These are phyloP conservation scores for Microctenopoma stevenorrisi DNA, from an alignment of 2,797 vertebrate species.

Conservation along the genomic window DNA sequence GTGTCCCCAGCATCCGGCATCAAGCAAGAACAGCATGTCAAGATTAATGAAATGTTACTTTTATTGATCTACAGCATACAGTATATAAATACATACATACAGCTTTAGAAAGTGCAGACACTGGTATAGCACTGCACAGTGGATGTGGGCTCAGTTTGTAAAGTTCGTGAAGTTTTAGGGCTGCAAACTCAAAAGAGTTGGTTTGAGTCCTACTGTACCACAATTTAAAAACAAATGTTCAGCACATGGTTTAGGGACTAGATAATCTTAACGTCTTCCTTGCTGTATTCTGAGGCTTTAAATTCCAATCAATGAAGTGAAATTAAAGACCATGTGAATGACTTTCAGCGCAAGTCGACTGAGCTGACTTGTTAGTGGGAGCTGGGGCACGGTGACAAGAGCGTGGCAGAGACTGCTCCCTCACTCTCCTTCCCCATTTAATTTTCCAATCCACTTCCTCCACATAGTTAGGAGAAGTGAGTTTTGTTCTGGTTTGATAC, in stretches of 20 bases:
- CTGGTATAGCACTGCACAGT: conserved; percentile 46
- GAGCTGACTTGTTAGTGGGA: conserved; percentile 84
- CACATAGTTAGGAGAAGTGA: conserved; percentile 88
- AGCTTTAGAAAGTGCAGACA: conserved; percentile 50
- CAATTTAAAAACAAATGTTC: conserved; percentile 81
- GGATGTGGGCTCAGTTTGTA: conserved; percentile 42
- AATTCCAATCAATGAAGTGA: conserved; percentile 85
- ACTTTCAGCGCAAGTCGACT: conserved; percentile 77
- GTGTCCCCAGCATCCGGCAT: conserved; percentile 80
- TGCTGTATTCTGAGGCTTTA: conserved; percentile 81
- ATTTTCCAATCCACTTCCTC: conserved; percentile 90
- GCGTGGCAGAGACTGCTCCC: conserved; percentile 81
- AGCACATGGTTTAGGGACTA: conserved; percentile 71
- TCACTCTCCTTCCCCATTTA: conserved; percentile 85
- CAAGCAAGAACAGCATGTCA: conserved; percentile 77
- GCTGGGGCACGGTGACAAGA: conserved; percentile 79
- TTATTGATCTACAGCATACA: conserved; percentile 76
- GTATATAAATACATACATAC: conserved; percentile 76
- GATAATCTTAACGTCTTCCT: conserved; percentile 85
- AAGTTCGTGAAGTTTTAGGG: conserved; percentile 72
- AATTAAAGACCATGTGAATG: conserved; percentile 87
- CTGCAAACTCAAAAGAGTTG: conserved; percentile 56
- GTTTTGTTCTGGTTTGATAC: conserved; percentile 92
- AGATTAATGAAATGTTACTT: conserved; percentile 79
- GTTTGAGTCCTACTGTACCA: conserved; percentile 56